phyloP scores from a whole-genome alignment of 2,797 vertebrate genomes.

The Lagorchestes hirsutus region DNA sequence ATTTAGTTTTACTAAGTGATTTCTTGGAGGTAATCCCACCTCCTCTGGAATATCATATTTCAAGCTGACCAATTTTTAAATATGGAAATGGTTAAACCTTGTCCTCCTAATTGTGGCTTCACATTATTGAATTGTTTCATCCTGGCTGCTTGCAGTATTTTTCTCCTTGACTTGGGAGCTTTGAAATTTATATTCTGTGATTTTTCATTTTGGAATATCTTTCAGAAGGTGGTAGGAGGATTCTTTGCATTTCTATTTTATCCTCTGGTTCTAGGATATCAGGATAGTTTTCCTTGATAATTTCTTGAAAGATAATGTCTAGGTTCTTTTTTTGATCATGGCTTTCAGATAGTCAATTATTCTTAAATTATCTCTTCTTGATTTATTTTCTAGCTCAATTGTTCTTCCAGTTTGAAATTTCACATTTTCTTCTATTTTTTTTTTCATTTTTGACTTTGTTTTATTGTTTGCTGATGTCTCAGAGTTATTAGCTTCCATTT shows the following conservation, averaged over 20 bases:
- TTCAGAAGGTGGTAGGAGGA: background rate
- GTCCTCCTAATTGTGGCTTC: background rate
- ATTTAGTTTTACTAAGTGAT: background rate
- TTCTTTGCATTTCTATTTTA: background rate
- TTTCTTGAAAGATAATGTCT: too few species aligned
- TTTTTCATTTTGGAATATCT: background rate
- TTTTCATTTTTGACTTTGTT: too few species aligned
- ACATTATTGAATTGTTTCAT: background rate
- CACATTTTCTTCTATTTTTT: too few species aligned
- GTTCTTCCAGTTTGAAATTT: too few species aligned
- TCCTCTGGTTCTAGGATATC: background rate
- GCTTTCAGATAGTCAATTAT: too few species aligned
- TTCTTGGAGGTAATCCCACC: background rate
- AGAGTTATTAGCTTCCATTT: too few species aligned
- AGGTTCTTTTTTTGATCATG: too few species aligned
- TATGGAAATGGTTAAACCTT: background rate
- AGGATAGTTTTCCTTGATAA: background rate
- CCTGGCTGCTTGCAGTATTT: background rate
- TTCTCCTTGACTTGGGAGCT: background rate
- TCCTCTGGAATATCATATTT: background rate
- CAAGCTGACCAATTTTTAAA: background rate
- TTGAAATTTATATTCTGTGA: background rate
- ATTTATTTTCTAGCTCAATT: too few species aligned
- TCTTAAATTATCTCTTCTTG: too few species aligned
- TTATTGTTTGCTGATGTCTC: too few species aligned